phyloP scores from a whole-genome alignment of 2,797 vertebrate species.

The Gambelia wislizenii region DNA sequence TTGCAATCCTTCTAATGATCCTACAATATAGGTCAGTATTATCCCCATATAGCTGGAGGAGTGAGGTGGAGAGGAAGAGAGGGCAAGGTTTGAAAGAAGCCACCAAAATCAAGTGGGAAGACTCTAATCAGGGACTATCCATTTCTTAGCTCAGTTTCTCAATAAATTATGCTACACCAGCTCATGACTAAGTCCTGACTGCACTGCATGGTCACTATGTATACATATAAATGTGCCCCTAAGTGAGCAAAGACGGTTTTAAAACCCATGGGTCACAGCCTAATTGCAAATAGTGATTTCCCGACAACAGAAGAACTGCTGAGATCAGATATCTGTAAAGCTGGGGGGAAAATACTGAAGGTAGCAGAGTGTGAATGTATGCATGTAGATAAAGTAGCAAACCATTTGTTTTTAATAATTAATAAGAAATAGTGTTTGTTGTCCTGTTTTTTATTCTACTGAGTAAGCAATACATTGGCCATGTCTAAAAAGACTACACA shows the following conservation, averaged over 20 bases:
- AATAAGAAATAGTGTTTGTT: neutral
- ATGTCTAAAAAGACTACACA: neutral
- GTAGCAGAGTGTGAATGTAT: neutral
- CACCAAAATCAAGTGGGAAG: neutral
- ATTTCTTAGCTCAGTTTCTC: neutral
- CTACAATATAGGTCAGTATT: neutral
- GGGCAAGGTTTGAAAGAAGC: neutral
- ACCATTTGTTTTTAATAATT: slow-evolving; percentile 5
- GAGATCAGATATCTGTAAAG: neutral
- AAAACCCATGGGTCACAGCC: neutral
- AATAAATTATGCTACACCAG: neutral
- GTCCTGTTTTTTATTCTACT: neutral
- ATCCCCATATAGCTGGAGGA: neutral
- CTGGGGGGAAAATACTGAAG: neutral
- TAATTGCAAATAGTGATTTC: neutral
- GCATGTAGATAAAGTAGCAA: neutral
- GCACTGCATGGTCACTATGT: neutral
- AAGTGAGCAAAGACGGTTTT: neutral
- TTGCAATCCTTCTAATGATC: neutral
- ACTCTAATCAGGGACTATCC: too few species aligned
- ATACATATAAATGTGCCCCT: neutral
- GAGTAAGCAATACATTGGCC: neutral
- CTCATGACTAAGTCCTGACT: neutral
- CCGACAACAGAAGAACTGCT: neutral
- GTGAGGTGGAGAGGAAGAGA: neutral